Conservation (phyloP, 2,113 vertebrate species). For the Trematomus loennbergii region DNA sequence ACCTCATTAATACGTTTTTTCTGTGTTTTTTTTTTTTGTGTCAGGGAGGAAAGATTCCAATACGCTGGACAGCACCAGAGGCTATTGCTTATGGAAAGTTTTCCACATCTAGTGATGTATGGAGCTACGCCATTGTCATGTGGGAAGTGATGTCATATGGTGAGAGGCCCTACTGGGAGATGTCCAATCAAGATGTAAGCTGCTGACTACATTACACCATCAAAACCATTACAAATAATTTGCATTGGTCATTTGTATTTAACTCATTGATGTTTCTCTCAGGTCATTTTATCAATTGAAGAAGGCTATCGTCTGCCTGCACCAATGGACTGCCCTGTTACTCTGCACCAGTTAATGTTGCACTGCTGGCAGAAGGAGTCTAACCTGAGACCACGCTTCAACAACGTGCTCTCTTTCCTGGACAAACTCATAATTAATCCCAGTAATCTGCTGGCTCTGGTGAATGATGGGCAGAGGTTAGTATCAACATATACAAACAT, state of each 20-base stretch:
- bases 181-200: constrained; percentile 91
- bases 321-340: constrained; percentile 95
- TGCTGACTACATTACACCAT: not conserved
- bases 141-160: constrained; percentile 99
- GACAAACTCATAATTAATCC: constrained; percentile 98
- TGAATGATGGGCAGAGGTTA: constrained; percentile 92
- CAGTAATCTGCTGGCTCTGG: constrained; percentile 91
- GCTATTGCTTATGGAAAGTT: constrained; percentile 97
- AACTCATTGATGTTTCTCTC: constrained; percentile 23
- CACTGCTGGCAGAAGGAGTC: constrained; percentile 99
- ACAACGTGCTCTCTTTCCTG: constrained; percentile 92
- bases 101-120: constrained; percentile 93
- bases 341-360: constrained; percentile 97
- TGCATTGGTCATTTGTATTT: not conserved
- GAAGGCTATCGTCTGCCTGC: constrained; percentile 97
- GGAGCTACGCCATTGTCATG: constrained; percentile 99
- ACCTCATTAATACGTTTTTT: not conserved
- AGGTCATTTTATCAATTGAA: constrained; percentile 98
- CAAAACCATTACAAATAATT: not conserved
- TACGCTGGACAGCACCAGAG: constrained; percentile 97
- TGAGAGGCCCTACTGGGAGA: constrained; percentile 98
- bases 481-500: not conserved
- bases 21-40: constrained; percentile 5
- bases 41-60: constrained; percentile 97
- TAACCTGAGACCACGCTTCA: constrained; percentile 92